Evolutionary conservation across 2,797 vertebrate genomes (phyloP).

Genomic region (Molossus alvarezi): DNA sequence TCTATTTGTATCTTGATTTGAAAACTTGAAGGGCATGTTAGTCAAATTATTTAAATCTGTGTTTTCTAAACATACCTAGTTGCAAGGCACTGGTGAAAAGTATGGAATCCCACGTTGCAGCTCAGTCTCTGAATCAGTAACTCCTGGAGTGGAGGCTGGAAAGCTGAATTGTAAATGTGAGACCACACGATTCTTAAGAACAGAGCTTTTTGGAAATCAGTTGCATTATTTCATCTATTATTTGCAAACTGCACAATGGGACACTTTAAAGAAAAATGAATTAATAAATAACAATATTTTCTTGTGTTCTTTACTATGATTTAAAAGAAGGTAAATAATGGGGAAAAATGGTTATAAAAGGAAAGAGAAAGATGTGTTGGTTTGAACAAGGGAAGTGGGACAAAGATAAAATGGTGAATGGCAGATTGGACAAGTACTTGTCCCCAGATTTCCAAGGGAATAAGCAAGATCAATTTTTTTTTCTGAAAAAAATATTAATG

Average conservation of each 20-base stretch:
- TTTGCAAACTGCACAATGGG: background rate
- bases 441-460: conserved; percentile 34
- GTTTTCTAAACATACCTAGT: background rate
- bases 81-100: background rate
- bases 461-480: background rate
- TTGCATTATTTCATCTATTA: background rate
- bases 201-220: background rate
- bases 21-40: background rate
- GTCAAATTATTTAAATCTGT: background rate
- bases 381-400: background rate
- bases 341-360: background rate
- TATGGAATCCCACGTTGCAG: background rate
- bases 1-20: conserved; percentile 1
- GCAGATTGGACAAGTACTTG: background rate
- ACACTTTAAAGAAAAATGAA: background rate
- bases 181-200: background rate
- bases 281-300: background rate
- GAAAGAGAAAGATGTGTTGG: background rate
- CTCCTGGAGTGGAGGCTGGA: background rate
- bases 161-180: background rate
- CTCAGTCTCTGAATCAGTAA: background rate
- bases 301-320: background rate
- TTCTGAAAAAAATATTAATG: conserved; percentile 54
- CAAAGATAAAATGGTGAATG: background rate
- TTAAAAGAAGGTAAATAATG: background rate